A percentile compares a stretch with the other conserved stretches of the same genome.
Evolutionary conservation across 1,140 invertebrate genomes (phyloP).

Genomic region (Trachymyrmex septentrionalis): DNA sequence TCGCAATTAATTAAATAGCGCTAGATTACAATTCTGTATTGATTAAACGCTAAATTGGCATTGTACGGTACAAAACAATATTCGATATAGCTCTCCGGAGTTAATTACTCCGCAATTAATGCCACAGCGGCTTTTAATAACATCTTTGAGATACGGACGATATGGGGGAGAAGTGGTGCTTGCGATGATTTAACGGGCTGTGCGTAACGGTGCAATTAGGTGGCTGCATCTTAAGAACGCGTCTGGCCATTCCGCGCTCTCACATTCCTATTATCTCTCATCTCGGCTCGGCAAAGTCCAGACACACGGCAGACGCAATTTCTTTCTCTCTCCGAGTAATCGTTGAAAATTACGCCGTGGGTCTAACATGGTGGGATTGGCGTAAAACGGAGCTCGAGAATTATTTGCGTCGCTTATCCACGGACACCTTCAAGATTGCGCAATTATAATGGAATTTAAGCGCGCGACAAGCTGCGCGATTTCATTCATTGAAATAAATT

Average conservation of each 20-base stretch:
- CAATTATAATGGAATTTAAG: conserved; percentile 45
- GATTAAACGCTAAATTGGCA: conserved; percentile 27
- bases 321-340: conserved; percentile 51
- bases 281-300: conserved; percentile 63
- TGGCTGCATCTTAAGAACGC: conserved; percentile 58
- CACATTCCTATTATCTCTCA: conserved; percentile 68
- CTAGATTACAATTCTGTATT: conserved; percentile 32
- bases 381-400: conserved; percentile 29
- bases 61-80: conserved; percentile 24
- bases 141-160: conserved; percentile 6
- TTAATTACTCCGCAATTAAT: conserved; percentile 31
- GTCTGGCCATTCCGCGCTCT: conserved; percentile 59
- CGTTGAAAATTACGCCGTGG: conserved; percentile 20
- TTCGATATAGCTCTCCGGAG: background rate
- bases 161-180: background rate
- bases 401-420: conserved; percentile 22
- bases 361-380: conserved; percentile 13
- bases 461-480: conserved; percentile 7
- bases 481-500: background rate
- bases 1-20: conserved; percentile 34
- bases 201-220: conserved; percentile 69
- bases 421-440: background rate
- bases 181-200: conserved; percentile 56
- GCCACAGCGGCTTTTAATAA: conserved; percentile 25
- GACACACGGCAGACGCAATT: conserved; percentile 66